These are phyloP conservation scores for Malurus melanocephalus DNA, from an alignment of 2,113 vertebrate species.

Conservation along the genomic window DNA sequence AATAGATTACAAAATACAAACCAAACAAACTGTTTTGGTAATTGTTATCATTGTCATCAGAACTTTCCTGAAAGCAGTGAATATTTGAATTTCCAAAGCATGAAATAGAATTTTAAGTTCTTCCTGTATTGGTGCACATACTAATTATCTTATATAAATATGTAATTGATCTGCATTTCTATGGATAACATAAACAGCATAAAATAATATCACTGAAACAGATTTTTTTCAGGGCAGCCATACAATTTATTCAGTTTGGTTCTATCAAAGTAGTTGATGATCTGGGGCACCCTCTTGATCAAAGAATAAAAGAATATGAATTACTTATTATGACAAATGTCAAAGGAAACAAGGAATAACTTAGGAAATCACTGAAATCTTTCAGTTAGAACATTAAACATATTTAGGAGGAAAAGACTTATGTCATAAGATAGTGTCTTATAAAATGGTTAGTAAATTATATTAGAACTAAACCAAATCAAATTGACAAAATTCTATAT, in stretches of 20 bases:
- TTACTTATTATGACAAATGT: constrained; percentile 19
- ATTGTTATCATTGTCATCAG: rapidly evolving
- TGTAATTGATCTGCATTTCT: background rate
- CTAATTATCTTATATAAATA: background rate
- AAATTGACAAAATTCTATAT: constrained; percentile 52
- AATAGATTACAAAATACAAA: background rate
- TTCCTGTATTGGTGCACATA: background rate
- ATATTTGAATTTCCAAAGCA: background rate
- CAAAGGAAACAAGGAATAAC: constrained; percentile 40
- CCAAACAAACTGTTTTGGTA: background rate
- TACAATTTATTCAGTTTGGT: background rate
- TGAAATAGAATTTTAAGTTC: background rate
- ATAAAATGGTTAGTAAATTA: constrained; percentile 36
- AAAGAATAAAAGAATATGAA: background rate
- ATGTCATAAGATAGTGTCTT: constrained; percentile 22
- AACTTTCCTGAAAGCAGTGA: background rate
- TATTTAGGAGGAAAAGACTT: constrained; percentile 15
- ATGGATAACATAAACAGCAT: background rate
- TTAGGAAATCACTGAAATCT: constrained; percentile 34
- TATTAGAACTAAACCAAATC: constrained; percentile 35
- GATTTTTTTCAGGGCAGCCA: background rate
- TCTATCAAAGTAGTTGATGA: background rate
- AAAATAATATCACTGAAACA: background rate
- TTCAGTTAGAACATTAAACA: constrained; percentile 32
- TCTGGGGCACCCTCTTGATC: background rate